phyloP scores from a whole-genome alignment of 2,797 vertebrate species.

The Sphenopsis melanotis region DNA sequence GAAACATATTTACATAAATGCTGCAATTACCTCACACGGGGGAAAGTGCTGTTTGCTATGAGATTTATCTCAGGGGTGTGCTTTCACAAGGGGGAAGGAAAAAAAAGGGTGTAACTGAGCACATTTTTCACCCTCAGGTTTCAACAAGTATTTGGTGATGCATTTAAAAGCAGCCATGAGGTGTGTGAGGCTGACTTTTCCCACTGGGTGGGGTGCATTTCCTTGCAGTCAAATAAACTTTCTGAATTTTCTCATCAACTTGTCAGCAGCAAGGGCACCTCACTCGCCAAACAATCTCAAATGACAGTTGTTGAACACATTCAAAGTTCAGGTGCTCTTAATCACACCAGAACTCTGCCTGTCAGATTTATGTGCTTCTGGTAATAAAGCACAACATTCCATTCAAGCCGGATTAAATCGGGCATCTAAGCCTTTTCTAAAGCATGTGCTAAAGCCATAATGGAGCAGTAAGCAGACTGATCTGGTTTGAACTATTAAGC shows the following conservation, averaged over 20 bases:
- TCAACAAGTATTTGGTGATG: slow-evolving; percentile 22
- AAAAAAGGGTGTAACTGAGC: not conserved
- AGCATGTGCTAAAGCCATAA: not conserved
- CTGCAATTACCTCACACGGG: not conserved
- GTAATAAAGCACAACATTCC: not conserved
- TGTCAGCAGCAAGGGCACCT: not conserved
- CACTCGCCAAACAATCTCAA: not conserved
- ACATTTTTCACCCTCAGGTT: slow-evolving; percentile 49
- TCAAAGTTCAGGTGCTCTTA: not conserved
- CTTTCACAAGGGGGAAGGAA: not conserved
- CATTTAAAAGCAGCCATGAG: not conserved
- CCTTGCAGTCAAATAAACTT: slow-evolving; percentile 33
- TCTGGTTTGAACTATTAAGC: not conserved
- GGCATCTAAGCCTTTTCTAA: not conserved
- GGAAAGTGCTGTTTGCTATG: not conserved
- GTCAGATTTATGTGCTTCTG: not conserved
- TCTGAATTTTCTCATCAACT: slow-evolving; percentile 2
- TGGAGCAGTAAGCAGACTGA: not conserved
- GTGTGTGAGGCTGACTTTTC: not conserved
- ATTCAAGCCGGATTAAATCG: not conserved
- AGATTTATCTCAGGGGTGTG: not conserved
- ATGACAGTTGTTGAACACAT: not conserved
- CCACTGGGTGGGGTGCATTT: slow-evolving; percentile 11
- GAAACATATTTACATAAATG: not conserved
- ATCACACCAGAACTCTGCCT: not conserved